These are phyloP conservation scores for Acanthaster planci DNA, from an alignment of 35 echinoderm and acorn worm species.

Conservation along the genomic window DNA sequence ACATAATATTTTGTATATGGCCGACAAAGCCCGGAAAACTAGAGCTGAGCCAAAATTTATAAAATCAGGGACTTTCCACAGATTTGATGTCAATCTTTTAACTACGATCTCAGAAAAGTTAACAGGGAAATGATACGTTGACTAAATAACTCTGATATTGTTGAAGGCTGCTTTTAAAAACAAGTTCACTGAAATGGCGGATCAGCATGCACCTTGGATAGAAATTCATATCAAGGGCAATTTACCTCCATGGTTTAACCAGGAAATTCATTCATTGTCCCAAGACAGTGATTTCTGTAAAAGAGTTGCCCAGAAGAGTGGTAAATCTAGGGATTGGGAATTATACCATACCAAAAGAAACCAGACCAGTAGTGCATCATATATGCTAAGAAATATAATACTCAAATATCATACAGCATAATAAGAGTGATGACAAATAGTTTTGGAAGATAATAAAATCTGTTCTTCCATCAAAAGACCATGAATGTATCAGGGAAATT, in stretches of 20 bases:
- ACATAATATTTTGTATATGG: conserved; percentile 27
- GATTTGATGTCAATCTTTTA: conserved; percentile 16
- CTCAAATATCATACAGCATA: conserved; percentile 11
- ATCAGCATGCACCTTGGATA: conserved; percentile 33
- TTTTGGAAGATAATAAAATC: conserved; percentile 42
- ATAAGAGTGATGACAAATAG: conserved; percentile 16
- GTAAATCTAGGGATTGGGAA: conserved; percentile 15
- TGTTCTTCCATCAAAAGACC: conserved; percentile 33
- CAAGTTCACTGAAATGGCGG: conserved; percentile 24
- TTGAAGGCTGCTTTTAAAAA: conserved; percentile 29
- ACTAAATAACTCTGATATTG: conserved; percentile 23
- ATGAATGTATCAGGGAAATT: conserved; percentile 13
- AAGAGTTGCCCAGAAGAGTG: conserved; percentile 31
- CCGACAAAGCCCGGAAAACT: conserved; percentile 8
- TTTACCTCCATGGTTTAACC: conserved; percentile 37
- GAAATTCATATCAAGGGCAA: conserved; percentile 32
- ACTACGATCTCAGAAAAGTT: conserved; percentile 17
- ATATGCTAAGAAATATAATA: conserved; percentile 31
- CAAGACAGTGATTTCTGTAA: conserved; percentile 35
- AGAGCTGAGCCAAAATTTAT: conserved; percentile 25
- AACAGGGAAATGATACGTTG: background rate
- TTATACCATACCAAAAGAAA: conserved; percentile 25
- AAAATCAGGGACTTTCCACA: conserved; percentile 34
- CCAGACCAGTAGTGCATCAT: conserved; percentile 17
- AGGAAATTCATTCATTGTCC: conserved; percentile 20